Percentiles rank a stretch among this genome's conserved stretches.
Conservation (phyloP, 2,888 invertebrate species). For the Masnerella sp. region DNA sequence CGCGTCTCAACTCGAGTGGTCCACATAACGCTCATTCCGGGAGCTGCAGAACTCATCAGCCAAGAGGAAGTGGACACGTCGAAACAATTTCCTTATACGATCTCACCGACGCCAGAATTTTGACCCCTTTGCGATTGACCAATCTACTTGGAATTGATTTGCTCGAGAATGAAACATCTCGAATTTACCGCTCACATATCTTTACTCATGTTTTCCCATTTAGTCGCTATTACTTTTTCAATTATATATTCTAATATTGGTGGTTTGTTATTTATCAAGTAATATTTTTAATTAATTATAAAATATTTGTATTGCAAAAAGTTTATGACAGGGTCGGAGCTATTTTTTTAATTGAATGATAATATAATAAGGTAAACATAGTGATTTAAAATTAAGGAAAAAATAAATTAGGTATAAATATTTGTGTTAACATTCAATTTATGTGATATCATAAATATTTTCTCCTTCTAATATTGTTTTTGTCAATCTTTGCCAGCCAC, state of each 20-base stretch:
- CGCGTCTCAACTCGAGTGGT: conserved; percentile 59
- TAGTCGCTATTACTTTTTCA: background rate
- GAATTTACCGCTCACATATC: conserved; percentile 14
- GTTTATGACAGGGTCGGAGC: too few relatives aligned
- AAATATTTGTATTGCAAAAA: too few relatives aligned
- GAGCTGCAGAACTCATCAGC: conserved; percentile 76
- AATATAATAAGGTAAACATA: too few relatives aligned
- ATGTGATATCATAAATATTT: too few relatives aligned
- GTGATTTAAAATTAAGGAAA: too few relatives aligned
- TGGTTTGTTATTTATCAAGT: background rate
- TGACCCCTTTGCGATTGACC: conserved; percentile 75
- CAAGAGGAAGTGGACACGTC: conserved; percentile 77
- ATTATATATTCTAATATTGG: background rate
- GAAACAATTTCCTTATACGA: conserved; percentile 77
- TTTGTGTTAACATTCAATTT: too few relatives aligned
- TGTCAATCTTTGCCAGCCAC: background rate
- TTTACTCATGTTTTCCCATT: background rate
- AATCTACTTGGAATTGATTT: conserved; percentile 71
- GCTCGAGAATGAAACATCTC: conserved; percentile 53
- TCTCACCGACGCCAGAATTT: conserved; percentile 65
- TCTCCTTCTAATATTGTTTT: too few relatives aligned
- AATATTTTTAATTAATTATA: background rate
- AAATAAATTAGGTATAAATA: too few relatives aligned
- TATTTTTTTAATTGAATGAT: too few relatives aligned
- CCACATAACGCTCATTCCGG: conserved; percentile 56